Evolutionary conservation across 2,113 vertebrate species (phyloP).

Genomic region (Naja naja): DNA sequence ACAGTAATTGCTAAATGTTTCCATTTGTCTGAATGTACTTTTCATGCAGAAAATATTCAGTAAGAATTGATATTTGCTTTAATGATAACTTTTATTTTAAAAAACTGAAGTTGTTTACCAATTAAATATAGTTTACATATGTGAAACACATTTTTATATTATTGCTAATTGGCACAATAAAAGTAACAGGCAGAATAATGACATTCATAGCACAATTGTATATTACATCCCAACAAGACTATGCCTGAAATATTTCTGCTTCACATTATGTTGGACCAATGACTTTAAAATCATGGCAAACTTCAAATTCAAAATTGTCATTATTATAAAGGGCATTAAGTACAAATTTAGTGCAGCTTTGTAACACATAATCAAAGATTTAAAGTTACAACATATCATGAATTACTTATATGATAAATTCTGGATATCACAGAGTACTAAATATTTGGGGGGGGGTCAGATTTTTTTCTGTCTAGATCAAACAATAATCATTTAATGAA

Average conservation of each 20-base stretch:
- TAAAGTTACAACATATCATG: not conserved
- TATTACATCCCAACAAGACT: too few relatives aligned
- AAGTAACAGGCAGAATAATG: not conserved
- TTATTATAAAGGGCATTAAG: too few relatives aligned
- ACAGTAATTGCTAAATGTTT: not conserved
- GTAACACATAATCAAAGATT: not conserved
- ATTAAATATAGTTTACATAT: too few relatives aligned
- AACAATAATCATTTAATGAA: not conserved
- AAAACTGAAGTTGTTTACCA: too few relatives aligned
- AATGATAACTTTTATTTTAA: not conserved
- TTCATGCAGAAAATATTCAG: not conserved
- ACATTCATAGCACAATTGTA: not conserved
- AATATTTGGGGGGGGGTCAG: not conserved
- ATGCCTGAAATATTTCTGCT: too few relatives aligned
- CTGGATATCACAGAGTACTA: not conserved
- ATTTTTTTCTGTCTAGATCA: not conserved
- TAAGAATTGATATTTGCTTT: not conserved
- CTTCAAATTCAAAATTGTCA: too few relatives aligned
- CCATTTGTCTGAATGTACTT: not conserved
- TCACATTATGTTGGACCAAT: too few relatives aligned
- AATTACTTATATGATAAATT: not conserved
- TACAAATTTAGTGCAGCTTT: not conserved
- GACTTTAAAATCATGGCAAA: too few relatives aligned
- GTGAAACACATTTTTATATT: too few relatives aligned
- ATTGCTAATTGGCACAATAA: not conserved